Base-by-base conservation (phyloP, 2,113 vertebrate species). In the Serinus canaria region DNA sequence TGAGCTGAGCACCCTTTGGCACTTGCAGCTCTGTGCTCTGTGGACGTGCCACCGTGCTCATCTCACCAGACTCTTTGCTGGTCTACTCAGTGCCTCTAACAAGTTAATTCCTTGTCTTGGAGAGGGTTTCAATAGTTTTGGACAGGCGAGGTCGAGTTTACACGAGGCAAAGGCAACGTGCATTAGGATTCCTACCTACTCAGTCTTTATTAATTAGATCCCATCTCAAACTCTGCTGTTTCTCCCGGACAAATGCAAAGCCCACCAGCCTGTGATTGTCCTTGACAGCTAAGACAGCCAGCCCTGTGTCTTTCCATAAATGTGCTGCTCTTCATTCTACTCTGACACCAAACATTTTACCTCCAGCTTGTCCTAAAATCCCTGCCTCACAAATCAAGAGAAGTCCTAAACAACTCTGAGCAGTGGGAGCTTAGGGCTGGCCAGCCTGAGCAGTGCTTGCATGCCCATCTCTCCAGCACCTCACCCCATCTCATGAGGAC, bases 181-280 rank as follows among this genome's bases (percentile, higher is more conserved):
- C 20, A 0, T 46, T 62, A 53, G 50, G 64, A 67, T 91, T 37
- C 50, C 46, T 62, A 62, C 69, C 46, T 11, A 1, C 80, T 81
- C 64, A 77, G 59, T 88, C 77, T 83, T 68, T 31, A 43, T 74
- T 94, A 89, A 91, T 89, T 77, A 87, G 55, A 83, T 83, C 60
- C 60, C 50, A 81, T 50, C 68, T 73, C 52, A 27, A 50, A 53
- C 67, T 72, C 56, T 39, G 28, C 76, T 15, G 1, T 77, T 90
- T 94, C 64, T 89, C 52, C 73, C 50, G 80, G 89, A 90, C 20
- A 81, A 63, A 83, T 46, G 28, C 11, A 5, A 70, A 77, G 47
- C 37, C 56, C 59, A 74, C n/a, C 63, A 50, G 37, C 25, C 66
- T 79, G 35, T 88, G 70, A 90, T 78, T 73, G 16, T 30, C 60